Conservation (phyloP, 2,888 invertebrate genomes). For the Axea sp. region DNA sequence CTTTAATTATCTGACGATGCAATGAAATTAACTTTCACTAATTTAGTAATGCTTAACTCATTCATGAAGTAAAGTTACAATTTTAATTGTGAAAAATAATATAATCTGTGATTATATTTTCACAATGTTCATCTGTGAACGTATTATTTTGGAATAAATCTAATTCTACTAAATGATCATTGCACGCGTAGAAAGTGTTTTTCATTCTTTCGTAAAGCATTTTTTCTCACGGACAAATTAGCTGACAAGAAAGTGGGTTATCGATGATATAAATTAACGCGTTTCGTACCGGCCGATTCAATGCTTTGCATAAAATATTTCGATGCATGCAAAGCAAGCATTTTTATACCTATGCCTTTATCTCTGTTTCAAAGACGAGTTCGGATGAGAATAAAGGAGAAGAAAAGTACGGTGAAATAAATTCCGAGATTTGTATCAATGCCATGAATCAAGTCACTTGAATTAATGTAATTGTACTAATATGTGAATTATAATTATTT, state of each 20-base stretch:
- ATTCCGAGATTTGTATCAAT: slow-evolving; percentile 34
- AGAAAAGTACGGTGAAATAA: slow-evolving; percentile 30
- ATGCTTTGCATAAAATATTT: slow-evolving; percentile 55
- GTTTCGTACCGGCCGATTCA: slow-evolving; percentile 41
- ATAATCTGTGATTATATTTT: no score
- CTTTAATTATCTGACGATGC: no score
- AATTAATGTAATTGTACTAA: slow-evolving; percentile 33
- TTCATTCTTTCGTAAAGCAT: not conserved
- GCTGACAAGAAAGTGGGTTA: slow-evolving; percentile 53
- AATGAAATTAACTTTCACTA: no score
- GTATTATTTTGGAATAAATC: no score
- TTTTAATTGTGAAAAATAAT: no score
- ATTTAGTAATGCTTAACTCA: no score
- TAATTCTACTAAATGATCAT: no score
- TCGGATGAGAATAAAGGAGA: slow-evolving; percentile 1
- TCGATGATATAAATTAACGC: slow-evolving; percentile 60
- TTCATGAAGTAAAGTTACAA: no score
- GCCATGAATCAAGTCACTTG: slow-evolving; percentile 21
- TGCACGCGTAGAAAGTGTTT: not conserved
- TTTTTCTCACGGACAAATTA: slow-evolving; percentile 42
- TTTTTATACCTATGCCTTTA: slow-evolving; percentile 40
- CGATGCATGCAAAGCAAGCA: slow-evolving; percentile 52
- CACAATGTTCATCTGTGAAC: no score
- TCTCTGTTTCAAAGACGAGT: slow-evolving; percentile 21
- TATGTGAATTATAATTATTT: no score